Evolutionary conservation across 2,113 vertebrate genomes (phyloP).

Genomic region (Archilochus colubris): DNA sequence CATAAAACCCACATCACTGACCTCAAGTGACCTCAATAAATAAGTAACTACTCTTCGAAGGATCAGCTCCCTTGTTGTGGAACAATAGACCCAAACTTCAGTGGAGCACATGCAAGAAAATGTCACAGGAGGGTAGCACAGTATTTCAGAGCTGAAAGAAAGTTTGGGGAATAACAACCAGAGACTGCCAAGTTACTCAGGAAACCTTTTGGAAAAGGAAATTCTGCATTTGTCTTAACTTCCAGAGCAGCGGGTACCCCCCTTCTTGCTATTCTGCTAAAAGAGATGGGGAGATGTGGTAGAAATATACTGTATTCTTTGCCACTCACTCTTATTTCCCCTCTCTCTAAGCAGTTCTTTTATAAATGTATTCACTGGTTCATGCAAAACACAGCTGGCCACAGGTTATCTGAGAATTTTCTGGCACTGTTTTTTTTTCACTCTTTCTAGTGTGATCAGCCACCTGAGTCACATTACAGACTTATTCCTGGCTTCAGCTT

Average conservation of each 20-base stretch:
- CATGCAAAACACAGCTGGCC: constrained; percentile 19
- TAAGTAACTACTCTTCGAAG: constrained; percentile 68
- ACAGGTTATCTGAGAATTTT: neutral
- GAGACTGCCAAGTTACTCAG: constrained; percentile 14
- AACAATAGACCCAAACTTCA: constrained; percentile 72
- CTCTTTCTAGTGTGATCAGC: constrained; percentile 29
- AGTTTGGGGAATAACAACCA: constrained; percentile 33
- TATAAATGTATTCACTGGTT: constrained; percentile 14
- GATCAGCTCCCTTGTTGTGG: constrained; percentile 70
- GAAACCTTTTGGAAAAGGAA: constrained; percentile 31
- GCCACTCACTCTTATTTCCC: neutral
- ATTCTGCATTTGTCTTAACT: constrained; percentile 1
- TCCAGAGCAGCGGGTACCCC: neutral
- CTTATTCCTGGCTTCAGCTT: constrained; percentile 48
- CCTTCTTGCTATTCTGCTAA: neutral
- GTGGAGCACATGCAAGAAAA: constrained; percentile 57
- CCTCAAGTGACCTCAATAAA: constrained; percentile 65
- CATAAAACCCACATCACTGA: constrained; percentile 41
- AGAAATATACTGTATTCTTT: neutral
- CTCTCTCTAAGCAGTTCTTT: neutral
- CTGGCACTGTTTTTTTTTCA: constrained; percentile 24
- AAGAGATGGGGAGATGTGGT: neutral
- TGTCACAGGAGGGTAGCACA: constrained; percentile 57
- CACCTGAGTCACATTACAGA: constrained; percentile 53
- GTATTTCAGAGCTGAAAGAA: constrained; percentile 62